Evolutionary conservation across 2,797 vertebrate genomes (phyloP), one percentile per base, ranked within the genome.

Genomic region (Taenioides sp.): DNA sequence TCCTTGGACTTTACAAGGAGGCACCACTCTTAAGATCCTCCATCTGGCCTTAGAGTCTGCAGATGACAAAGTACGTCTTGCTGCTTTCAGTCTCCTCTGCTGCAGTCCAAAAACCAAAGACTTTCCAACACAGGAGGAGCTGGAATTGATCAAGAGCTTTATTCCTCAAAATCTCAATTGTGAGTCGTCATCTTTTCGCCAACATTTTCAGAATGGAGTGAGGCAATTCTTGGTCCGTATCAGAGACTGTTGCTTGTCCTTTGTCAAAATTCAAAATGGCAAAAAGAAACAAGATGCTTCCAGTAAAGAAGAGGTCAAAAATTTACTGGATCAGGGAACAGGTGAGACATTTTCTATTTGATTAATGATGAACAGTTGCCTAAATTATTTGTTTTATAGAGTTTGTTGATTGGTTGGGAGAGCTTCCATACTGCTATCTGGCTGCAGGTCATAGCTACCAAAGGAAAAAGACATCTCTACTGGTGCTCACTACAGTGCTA

Each of bases 151-250:
- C 79, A 93, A 18, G 79, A 79, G 40, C 34, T 97, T 96, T 67
- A 85, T 98, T 74, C 94, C 94, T 16, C 91, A 95, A 74, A 98
- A 96, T 89, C 88, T 98, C 14, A 97, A 95, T 79, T 93, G 93
- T 0, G 94, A 95, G 73, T 96, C 95, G 0, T 95, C 96, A 0
- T 90, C 94, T 0, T 97, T 97, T 75, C 95, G 96, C 34, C 96
- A 98, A 77, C 94, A 96, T 76, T 93, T 97, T 70, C 95, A 97
- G 80, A 92, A 94, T 0, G 89, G 70, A 0, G 73, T 96, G 71
- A 93, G 83, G 79, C 96, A 78, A 77, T 95, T 94, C 57, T 84
- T 97, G 75, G 93, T 93, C 20, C 92, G 95, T 49, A 90, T 97
- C 79, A 88, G 97, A 87, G 95, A 97, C 73, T 89, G 94, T 75